phyloP scores from a whole-genome alignment of 2,888 invertebrate species.

The Odontocerum albicorne region DNA sequence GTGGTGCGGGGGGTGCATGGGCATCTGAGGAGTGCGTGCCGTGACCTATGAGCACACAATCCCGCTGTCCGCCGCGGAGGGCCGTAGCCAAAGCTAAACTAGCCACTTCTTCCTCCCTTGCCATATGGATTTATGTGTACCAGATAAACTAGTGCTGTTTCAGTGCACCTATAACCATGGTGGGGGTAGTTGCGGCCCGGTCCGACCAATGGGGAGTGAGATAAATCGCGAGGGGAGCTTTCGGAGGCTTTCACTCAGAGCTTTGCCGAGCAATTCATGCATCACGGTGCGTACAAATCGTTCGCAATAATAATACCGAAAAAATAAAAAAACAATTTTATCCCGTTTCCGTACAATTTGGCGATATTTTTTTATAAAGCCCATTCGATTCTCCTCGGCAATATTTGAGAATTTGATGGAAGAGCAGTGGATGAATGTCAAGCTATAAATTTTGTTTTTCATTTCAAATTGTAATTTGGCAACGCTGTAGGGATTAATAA shows the following conservation, averaged over 20 bases:
- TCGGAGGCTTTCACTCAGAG: constrained; percentile 31
- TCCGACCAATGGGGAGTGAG: constrained; percentile 29
- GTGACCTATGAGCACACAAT: too few species aligned
- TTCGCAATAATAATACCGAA: neutral
- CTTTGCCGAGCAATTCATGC: constrained; percentile 19
- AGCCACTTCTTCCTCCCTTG: too few species aligned
- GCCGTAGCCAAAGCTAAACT: too few species aligned
- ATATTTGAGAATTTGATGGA: neutral
- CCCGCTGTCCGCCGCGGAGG: too few species aligned
- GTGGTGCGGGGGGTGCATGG: too few species aligned
- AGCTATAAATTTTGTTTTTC: neutral
- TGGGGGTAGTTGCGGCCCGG: constrained; percentile 11
- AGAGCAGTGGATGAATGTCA: neutral
- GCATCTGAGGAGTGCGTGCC: too few species aligned
- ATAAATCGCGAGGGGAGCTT: constrained; percentile 31
- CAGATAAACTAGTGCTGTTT: too few species aligned
- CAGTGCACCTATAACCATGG: too few species aligned
- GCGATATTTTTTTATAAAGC: constrained; percentile 1
- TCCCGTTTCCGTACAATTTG: neutral
- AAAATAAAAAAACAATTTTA: neutral
- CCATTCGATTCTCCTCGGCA: neutral
- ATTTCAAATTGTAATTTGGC: neutral
- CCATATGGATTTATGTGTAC: too few species aligned
- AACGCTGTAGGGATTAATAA: too few species aligned
- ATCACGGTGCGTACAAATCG: constrained; percentile 14